Evolutionary conservation across 2,888 invertebrate species (phyloP).

Genomic region (Napeogenes sylphis): DNA sequence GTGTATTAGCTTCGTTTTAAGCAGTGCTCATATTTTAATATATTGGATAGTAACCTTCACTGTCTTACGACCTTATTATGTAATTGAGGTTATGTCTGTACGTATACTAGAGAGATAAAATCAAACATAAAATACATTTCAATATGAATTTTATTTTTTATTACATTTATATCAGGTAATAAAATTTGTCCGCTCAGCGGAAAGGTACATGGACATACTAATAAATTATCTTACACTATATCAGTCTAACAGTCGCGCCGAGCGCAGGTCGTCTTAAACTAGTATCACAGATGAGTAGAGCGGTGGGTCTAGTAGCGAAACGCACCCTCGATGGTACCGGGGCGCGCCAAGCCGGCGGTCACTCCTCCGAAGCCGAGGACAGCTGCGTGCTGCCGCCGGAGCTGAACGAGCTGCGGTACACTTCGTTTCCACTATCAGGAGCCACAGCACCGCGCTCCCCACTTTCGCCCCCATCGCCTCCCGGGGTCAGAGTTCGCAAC

Average conservation of each 20-base stretch:
- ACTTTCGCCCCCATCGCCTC: slow-evolving; percentile 59
- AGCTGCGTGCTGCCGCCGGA: slow-evolving; percentile 81
- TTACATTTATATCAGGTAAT: slow-evolving; percentile 68
- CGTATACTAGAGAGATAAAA: slow-evolving; percentile 30
- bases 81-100: background rate
- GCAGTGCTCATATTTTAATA: background rate
- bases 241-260: slow-evolving; percentile 76
- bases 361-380: slow-evolving; percentile 80
- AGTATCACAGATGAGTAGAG: slow-evolving; percentile 77
- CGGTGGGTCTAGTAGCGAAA: slow-evolving; percentile 71
- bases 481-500: slow-evolving; percentile 63
- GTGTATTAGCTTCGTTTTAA: background rate
- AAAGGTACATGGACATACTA: slow-evolving; percentile 74
- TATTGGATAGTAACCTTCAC: background rate
- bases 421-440: slow-evolving; percentile 68
- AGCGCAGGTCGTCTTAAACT: slow-evolving; percentile 70
- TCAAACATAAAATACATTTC: slow-evolving; percentile 56
- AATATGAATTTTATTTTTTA: slow-evolving; percentile 59
- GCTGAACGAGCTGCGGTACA: slow-evolving; percentile 80
- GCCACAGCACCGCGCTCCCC: slow-evolving; percentile 32
- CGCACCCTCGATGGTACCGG: slow-evolving; percentile 50
- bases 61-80: background rate
- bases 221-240: slow-evolving; percentile 75
- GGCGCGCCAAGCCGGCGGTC: slow-evolving; percentile 46
- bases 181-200: slow-evolving; percentile 73